Evolutionary conservation across 2,113 vertebrate species (phyloP), one percentile per base, ranked within the genome.

Genomic region (Brachypodius melanocephalos): DNA sequence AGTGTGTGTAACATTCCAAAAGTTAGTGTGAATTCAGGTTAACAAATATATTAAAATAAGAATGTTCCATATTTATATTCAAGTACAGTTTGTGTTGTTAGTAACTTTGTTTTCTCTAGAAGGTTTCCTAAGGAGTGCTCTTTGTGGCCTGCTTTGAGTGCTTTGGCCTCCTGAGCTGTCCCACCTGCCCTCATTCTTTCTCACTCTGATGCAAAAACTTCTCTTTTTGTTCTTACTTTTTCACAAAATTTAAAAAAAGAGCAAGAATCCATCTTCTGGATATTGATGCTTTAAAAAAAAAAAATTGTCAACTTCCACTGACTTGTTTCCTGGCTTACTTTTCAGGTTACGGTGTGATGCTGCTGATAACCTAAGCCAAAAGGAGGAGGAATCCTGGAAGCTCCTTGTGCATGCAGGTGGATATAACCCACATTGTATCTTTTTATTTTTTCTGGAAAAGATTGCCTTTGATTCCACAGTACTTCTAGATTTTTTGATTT

Each of bases 401-500:
- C 45, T 22, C 45, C 72, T 77, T 52, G 95, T 93, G 0, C 98
- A 98, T 78, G 85, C 88, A 49, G 86, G 71, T 31, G 99, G 99
- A 62, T 98, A 86, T 65, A 99, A 99, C 96, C 99, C 99, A 68
- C 99, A 99, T 85, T 99, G 99, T 72, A 96, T 98, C 76, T 99
- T 99, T 69, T 87, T 99, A 16, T 97, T 98, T 25, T 97, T 99
- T 84, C 96, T 99, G 28, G 98, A 96, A 90, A 99, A 97, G 85
- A 62, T 99, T 14, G 97, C 97, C 1, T 99, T 99, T 62, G 99
- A 99, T 96, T 97, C 98, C 80, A 98, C 98, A 45, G 97, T 99
- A 66, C 98, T 99, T 21, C 97, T 99, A 2, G 99, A 99, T 95
- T 99, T 99, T 92, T 97, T 99, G 84, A 99, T 99, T 96, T 99